A percentile compares a stretch with the other conserved stretches of the same genome.
phyloP scores from a whole-genome alignment of 2,113 vertebrate species.

The Sinocyclocheilus rhinocerous region DNA sequence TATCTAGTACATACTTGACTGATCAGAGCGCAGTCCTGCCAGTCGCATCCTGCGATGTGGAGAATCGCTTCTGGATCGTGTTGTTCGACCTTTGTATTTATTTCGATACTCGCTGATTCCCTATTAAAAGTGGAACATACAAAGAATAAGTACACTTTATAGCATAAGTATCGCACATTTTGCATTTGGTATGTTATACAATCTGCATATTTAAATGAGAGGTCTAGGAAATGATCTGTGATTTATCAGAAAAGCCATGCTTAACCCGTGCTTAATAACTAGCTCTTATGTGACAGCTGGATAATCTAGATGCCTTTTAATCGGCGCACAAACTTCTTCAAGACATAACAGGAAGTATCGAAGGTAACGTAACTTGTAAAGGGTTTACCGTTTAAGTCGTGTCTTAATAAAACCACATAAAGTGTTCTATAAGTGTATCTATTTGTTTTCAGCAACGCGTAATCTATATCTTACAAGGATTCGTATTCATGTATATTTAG shows the following conservation, averaged over 20 bases:
- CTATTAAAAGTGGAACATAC: constrained; percentile 61
- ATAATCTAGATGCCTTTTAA: background rate
- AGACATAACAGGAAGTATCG: constrained; percentile 19
- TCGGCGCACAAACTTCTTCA: background rate
- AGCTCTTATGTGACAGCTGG: background rate
- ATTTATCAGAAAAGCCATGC: background rate
- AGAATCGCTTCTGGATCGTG: constrained; percentile 63
- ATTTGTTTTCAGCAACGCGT: background rate
- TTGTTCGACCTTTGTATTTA: constrained; percentile 76
- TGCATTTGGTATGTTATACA: background rate
- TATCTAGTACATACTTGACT: constrained; percentile 74
- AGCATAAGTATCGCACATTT: background rate
- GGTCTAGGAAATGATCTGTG: background rate
- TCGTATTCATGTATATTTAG: background rate
- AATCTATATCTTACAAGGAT: background rate
- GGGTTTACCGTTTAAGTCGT: background rate
- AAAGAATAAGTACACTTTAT: background rate
- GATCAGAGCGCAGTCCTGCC: constrained; percentile 84
- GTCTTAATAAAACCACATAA: background rate
- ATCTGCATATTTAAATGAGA: background rate
- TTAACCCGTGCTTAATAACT: background rate
- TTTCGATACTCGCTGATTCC: constrained; percentile 82
- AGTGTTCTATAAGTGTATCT: background rate
- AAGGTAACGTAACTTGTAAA: background rate
- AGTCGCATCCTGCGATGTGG: constrained; percentile 65